Base-by-base conservation (phyloP, 2,888 invertebrate species). In the Thera obeliscata region DNA sequence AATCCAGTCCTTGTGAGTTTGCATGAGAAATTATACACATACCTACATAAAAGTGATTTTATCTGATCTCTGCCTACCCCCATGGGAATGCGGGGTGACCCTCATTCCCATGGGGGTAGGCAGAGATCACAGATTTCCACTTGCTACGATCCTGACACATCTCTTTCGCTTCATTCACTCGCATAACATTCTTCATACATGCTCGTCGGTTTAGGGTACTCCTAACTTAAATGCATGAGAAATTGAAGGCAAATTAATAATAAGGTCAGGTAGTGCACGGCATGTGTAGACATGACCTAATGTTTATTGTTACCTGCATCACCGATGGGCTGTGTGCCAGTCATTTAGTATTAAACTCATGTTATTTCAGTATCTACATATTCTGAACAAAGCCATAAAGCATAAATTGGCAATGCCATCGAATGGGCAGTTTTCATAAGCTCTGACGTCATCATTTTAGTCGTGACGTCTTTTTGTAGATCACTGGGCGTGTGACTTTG, bases 391-490 rank as follows among this genome's bases (percentile, higher is more conserved):
- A 50, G 57, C 7, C 56, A 46, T 60, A 67, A 63, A 57, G 55
- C 56, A 52, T 57, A 50, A 52, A 67, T 67, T 64, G 67, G 63
- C 59, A 67, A 64, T 64, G 12, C 33, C 52, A 43, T 57, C 46
- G 6, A 63, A 69, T 56, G 56, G 46, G 50, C 38, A n/a, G 2
- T 56, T 52, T 46, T 46, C 43, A 9, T 63, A 60, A 56, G 11
- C 33, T 12, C 12, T 59, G 62, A 66, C 69, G 65, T 66, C 63
- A 66, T 48, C 12, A 5, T 50, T 49, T 50, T 43, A 38, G 9
- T 50, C 46, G 65, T 69, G 61, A 65, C 62, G 49, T 49, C 6
- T 3, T 50, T n/a, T 22, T 49, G 11, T 50, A 38, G 1, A 50
- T 3, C 38, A 12, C 6, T 11, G 8, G 43, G 2, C 46, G 35